These are phyloP conservation scores for Octopus bimaculoides DNA, from an alignment of 1,140 invertebrate genomes.

Conservation along the genomic window DNA sequence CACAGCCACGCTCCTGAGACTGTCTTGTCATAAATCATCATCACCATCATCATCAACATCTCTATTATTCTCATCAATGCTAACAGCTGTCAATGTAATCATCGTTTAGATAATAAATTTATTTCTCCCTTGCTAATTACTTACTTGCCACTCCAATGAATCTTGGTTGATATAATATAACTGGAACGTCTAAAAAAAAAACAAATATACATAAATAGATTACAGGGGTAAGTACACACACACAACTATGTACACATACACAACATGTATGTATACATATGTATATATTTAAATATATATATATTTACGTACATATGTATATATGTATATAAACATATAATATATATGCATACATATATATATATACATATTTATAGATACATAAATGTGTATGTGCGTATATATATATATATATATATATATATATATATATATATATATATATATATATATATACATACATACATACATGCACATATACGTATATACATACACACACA, in stretches of 20 bases:
- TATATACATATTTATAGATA: background rate
- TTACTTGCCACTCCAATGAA: slow-evolving; percentile 97
- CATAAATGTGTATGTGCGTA: background rate
- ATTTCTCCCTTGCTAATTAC: slow-evolving; percentile 45
- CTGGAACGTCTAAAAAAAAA: slow-evolving; percentile 69
- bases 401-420: background rate
- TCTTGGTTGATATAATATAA: slow-evolving; percentile 91
- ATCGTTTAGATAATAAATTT: too few relatives aligned
- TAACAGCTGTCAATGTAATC: too few relatives aligned
- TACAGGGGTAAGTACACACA: background rate
- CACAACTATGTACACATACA: background rate
- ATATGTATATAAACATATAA: background rate
- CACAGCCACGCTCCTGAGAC: too few relatives aligned
- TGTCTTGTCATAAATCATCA: too few relatives aligned
- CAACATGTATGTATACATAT: background rate
- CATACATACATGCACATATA: background rate
- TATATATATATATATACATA: background rate
- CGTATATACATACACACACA: background rate
- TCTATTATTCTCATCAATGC: too few relatives aligned
- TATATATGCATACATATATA: background rate
- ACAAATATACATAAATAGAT: background rate
- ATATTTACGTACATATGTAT: background rate
- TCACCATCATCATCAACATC: too few relatives aligned
- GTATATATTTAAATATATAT: background rate
- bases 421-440: background rate